phyloP scores from a whole-genome alignment of 2,888 invertebrate species.

The Sphinx pinastri region DNA sequence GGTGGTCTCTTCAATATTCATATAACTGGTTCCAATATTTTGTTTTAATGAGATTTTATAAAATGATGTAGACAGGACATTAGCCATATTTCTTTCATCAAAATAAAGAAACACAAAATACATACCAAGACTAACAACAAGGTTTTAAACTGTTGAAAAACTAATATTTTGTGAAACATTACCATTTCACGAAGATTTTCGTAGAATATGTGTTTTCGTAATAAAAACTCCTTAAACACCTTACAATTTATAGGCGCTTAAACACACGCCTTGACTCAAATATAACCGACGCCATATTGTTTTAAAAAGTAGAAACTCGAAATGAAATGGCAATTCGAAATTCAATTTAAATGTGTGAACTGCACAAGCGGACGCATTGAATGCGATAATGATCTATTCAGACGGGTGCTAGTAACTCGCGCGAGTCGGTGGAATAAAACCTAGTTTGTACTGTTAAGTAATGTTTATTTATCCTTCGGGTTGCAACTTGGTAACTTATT shows the following conservation, averaged over 20 bases:
- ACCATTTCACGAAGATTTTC: too few species aligned
- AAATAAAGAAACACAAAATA: too few species aligned
- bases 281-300: background rate
- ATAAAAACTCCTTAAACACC: too few species aligned
- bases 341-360: constrained; percentile 31
- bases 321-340: constrained; percentile 28
- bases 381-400: constrained; percentile 26
- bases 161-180: background rate
- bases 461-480: background rate
- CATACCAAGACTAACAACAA: too few species aligned
- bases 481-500: background rate
- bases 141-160: background rate
- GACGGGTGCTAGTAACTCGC: constrained; percentile 27
- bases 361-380: constrained; percentile 20
- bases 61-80: too few species aligned
- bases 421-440: constrained; percentile 33
- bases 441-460: background rate
- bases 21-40: too few species aligned
- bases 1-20: too few species aligned
- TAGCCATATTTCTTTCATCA: too few species aligned
- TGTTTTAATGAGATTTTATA: too few species aligned
- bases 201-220: too few species aligned
- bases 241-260: too few species aligned
- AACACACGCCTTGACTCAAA: background rate
- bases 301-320: constrained; percentile 16